These are phyloP conservation scores for Poeciliopsis turrubarensis DNA, from an alignment of 2,113 vertebrate genomes.

Conservation along the genomic window DNA sequence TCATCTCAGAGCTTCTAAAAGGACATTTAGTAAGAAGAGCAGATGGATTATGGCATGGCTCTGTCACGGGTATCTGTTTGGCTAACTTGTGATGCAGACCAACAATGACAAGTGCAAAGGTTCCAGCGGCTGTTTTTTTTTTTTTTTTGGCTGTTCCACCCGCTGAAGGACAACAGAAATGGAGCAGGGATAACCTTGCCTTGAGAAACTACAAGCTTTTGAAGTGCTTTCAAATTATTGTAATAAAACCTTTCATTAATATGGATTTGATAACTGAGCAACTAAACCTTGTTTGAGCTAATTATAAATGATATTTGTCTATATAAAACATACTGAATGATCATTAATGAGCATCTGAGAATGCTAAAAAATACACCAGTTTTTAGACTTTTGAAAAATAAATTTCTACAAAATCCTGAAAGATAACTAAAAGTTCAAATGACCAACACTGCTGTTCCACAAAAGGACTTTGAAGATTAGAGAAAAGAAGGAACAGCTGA, in stretches of 20 bases:
- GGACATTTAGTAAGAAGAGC: conserved; percentile 52
- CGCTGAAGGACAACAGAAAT: conserved; percentile 40
- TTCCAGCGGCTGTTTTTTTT: conserved; percentile 64
- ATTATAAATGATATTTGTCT: not conserved
- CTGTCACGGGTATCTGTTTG: conserved; percentile 59
- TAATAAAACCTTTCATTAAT: not conserved
- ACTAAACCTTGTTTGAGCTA: not conserved
- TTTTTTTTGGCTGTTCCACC: conserved; percentile 53
- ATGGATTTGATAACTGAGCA: not conserved
- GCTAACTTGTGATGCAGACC: conserved; percentile 57
- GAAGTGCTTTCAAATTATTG: conserved; percentile 10
- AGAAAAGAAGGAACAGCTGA: not conserved
- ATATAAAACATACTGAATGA: not conserved
- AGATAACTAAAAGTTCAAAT: not conserved
- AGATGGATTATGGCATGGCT: conserved; percentile 67
- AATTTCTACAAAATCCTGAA: no score
- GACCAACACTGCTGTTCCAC: not conserved
- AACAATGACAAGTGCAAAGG: conserved; percentile 69
- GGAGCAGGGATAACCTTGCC: conserved; percentile 54
- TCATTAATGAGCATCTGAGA: not conserved
- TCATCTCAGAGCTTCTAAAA: conserved; percentile 29
- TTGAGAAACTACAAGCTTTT: conserved; percentile 38
- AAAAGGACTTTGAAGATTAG: not conserved
- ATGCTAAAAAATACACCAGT: not conserved
- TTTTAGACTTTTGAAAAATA: no score